Percentiles rank a stretch among this genome's conserved stretches.
These are phyloP conservation scores for Leucophenga maculata DNA, from an alignment of 2,888 invertebrate genomes.

Conservation along the genomic window DNA sequence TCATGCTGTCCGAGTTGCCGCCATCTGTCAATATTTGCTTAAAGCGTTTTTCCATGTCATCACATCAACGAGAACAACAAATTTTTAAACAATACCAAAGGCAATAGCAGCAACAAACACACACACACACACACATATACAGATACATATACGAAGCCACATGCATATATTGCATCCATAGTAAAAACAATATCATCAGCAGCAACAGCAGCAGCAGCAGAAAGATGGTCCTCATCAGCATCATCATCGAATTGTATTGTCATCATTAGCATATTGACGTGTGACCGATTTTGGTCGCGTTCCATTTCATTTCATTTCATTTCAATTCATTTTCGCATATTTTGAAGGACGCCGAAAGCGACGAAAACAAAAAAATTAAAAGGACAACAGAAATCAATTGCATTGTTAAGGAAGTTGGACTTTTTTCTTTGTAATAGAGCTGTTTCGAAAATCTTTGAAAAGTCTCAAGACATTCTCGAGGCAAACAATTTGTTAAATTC, in stretches of 20 bases:
- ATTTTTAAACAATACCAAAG: slow-evolving; percentile 4
- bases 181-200: neutral
- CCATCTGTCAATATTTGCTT: slow-evolving; percentile 13
- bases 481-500: no score
- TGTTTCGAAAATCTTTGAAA: no score
- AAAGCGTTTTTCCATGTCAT: neutral
- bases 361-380: neutral
- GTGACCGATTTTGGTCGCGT: slow-evolving; percentile 50
- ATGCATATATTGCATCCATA: no score
- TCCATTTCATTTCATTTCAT: slow-evolving; percentile 15
- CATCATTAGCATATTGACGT: slow-evolving; percentile 58
- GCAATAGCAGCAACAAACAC: neutral
- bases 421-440: no score
- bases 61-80: neutral
- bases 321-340: slow-evolving; percentile 1
- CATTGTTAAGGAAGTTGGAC: no score
- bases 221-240: slow-evolving; percentile 27
- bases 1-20: neutral
- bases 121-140: neutral
- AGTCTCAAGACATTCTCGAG: no score
- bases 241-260: slow-evolving; percentile 5
- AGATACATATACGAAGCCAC: neutral
- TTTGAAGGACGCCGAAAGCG: neutral
- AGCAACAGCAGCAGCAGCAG: slow-evolving; percentile 9
- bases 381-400: neutral